Conservation (phyloP, 1,140 invertebrate genomes). For the Pantala flavescens region DNA sequence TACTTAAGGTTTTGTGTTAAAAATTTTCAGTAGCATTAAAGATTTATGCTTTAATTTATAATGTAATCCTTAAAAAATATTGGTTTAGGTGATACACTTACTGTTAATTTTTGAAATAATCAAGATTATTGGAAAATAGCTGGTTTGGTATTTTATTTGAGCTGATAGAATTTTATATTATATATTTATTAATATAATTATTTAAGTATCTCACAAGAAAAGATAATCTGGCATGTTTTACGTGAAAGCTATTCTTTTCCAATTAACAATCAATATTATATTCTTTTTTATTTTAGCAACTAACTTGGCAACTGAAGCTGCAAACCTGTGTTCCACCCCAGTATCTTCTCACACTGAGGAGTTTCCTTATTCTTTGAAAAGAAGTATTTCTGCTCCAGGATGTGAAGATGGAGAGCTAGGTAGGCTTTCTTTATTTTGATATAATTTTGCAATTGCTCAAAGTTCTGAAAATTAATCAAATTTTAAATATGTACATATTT, state of each 20-base stretch:
- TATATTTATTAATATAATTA: too few relatives aligned
- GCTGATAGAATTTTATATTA: too few relatives aligned
- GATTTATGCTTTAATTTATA: too few relatives aligned
- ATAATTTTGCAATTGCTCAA: not conserved
- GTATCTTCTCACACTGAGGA: not conserved
- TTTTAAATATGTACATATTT: too few relatives aligned
- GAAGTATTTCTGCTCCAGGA: constrained; percentile 26
- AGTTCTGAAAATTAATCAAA: not conserved
- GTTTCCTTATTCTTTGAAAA: constrained; percentile 20
- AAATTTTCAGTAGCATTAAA: not conserved
- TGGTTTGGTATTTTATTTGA: too few relatives aligned
- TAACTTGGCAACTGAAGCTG: not conserved
- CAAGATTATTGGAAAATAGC: too few relatives aligned
- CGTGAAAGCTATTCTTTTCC: too few relatives aligned
- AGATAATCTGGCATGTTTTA: too few relatives aligned
- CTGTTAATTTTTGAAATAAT: too few relatives aligned
- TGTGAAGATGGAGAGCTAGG: constrained; percentile 21
- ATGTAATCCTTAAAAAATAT: too few relatives aligned
- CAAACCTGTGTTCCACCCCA: not conserved
- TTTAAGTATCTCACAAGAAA: too few relatives aligned
- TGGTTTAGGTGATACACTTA: too few relatives aligned
- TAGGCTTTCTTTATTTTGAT: not conserved
- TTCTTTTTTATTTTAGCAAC: not conserved
- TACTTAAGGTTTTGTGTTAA: not conserved
- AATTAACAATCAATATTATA: not conserved